phyloP scores from a whole-genome alignment of 1,140 invertebrate species.

The Chironomus striatipennis region DNA sequence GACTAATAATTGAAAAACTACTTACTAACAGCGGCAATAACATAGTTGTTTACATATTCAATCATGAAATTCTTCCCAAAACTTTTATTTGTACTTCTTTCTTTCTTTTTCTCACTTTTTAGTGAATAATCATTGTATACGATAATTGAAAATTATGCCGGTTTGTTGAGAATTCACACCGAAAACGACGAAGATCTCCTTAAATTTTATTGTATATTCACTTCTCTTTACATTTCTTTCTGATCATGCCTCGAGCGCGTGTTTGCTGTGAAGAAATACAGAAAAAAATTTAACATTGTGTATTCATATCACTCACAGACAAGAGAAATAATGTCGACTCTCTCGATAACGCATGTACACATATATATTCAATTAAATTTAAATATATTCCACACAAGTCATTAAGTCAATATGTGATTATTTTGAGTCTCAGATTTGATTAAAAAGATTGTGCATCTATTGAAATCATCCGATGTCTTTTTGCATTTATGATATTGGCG shows the following conservation, averaged over 20 bases:
- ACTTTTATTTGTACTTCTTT: neutral
- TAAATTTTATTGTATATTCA: neutral
- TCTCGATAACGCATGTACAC: neutral
- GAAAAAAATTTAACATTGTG: neutral
- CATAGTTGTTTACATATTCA: neutral
- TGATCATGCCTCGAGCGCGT: slow-evolving; percentile 18
- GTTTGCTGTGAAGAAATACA: neutral
- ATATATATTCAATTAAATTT: too few relatives aligned
- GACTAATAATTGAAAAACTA: too few relatives aligned
- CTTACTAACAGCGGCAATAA: neutral
- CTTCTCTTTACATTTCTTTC: neutral
- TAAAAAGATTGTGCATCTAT: neutral
- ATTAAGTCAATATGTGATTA: neutral
- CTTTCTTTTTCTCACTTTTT: neutral
- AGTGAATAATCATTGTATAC: neutral
- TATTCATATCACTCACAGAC: neutral
- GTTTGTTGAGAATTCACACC: neutral
- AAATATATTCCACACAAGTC: too few relatives aligned
- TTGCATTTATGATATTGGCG: neutral
- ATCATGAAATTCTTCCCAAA: neutral
- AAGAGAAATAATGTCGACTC: neutral
- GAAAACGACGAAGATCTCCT: neutral
- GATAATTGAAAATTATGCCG: neutral
- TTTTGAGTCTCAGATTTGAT: neutral
- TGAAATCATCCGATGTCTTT: neutral